These are phyloP conservation scores for Neolamprologus falcicula DNA, from an alignment of 2,113 vertebrate species.

Conservation along the genomic window DNA sequence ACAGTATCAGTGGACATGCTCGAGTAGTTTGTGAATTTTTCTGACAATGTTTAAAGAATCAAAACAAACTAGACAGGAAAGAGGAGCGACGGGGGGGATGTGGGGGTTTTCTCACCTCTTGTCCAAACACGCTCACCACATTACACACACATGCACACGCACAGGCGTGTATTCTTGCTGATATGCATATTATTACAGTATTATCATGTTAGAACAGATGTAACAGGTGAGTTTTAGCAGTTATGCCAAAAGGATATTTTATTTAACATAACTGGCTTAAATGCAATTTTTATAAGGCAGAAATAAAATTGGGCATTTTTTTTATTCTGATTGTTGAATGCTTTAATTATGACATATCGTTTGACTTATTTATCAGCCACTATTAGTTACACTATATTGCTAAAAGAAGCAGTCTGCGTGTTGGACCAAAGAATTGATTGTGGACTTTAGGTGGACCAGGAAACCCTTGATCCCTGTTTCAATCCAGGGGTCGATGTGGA, in stretches of 20 bases:
- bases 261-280: neutral
- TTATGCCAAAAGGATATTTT: neutral
- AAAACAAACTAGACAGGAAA: neutral
- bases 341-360: neutral
- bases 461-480: neutral
- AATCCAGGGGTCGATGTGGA: neutral
- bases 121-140: constrained; percentile 62
- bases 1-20: neutral
- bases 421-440: neutral
- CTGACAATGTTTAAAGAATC: neutral
- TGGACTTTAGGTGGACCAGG: neutral
- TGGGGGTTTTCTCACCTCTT: constrained; percentile 60
- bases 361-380: neutral
- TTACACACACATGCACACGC: neutral
- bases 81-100: neutral
- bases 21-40: neutral
- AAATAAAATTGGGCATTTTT: neutral
- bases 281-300: neutral
- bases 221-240: neutral
- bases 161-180: neutral
- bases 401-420: neutral
- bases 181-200: neutral
- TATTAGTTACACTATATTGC: neutral
- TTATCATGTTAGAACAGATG: neutral
- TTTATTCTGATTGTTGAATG: neutral